Base-by-base conservation (phyloP, 2,113 vertebrate species). In the Amazona guildingii region DNA sequence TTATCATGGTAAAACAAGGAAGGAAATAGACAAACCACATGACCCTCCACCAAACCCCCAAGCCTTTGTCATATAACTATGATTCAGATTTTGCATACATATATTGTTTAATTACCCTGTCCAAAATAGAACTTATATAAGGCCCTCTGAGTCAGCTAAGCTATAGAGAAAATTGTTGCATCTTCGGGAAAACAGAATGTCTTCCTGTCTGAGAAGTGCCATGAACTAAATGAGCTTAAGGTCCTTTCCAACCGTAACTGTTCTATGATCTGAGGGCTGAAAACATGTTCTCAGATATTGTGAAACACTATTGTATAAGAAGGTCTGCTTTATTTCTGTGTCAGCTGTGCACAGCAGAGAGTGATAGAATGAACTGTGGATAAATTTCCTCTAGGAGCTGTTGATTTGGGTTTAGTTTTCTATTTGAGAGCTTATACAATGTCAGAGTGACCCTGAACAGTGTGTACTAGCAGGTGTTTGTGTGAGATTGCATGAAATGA, bases 391-490 rank as follows among this genome's bases (percentile, higher is more conserved):
- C 25, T 59, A 85, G 43, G 29, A 93, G 28, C 23, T 62, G 46
- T 55, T 94, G 70, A 63, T 79, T 92, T 89, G 31, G 11, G 9
- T 91, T 92, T 95, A 51, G 43, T 96, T 70, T 91, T 85, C 54
- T 79, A 9, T 88, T 84, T 70, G 51, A 93, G 79, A 81, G 46
- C 20, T 93, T 83, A 54, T 24, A 83, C 82, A 92, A 92, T 92
- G 86, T 95, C 96, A 94, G 74, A 59, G 64, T 95, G 93, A 97
- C 90, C 83, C 81, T 88, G 86, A 95, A 86, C 62, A 93, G 48
- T n/a, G 27, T 91, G 54, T 92, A 44, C 68, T 75, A 92, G 88
- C 78, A 95, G 95, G 87, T 93, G 72, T 94, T 95, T 94, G 51
- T 78, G 78, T 86, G 84, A 85, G 83, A 93, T 90, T 91, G 48